Percentiles rank a stretch among this genome's conserved stretches.
phyloP scores from a whole-genome alignment of 2,113 vertebrate genomes.

The Brachypteracias leptosomus region DNA sequence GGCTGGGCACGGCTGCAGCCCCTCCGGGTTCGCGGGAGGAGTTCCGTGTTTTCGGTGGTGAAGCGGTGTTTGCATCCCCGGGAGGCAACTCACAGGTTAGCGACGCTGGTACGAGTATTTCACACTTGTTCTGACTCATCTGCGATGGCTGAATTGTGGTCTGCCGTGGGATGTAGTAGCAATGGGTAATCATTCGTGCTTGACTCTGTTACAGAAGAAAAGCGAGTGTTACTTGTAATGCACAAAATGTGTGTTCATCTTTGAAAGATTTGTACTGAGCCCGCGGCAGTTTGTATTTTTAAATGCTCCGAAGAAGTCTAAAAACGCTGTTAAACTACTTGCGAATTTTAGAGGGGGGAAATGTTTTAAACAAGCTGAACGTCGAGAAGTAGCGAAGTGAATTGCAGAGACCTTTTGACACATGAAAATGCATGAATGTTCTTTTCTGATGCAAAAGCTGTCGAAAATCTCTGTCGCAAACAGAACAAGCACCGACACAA shows the following conservation, averaged over 20 bases:
- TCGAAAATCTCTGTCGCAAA: slow-evolving; percentile 38
- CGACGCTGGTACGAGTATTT: background rate
- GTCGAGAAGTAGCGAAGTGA: background rate
- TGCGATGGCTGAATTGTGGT: background rate
- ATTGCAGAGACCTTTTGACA: slow-evolving; percentile 29
- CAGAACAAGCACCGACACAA: background rate
- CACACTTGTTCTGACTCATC: background rate
- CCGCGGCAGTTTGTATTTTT: background rate
- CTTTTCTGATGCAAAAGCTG: slow-evolving; percentile 56
- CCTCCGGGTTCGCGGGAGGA: background rate
- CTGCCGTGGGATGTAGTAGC: background rate
- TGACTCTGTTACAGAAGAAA: accelerated
- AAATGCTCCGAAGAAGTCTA: background rate
- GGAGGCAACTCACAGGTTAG: background rate
- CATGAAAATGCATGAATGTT: slow-evolving; percentile 38
- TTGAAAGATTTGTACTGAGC: background rate
- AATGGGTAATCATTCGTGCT: background rate
- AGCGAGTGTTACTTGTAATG: background rate
- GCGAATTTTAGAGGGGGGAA: background rate
- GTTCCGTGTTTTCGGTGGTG: background rate
- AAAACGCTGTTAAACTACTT: background rate
- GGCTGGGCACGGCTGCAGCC: background rate
- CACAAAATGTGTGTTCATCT: background rate
- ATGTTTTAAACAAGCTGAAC: background rate
- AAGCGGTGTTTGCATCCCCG: background rate